phyloP scores from a whole-genome alignment of 2,888 invertebrate species.

The Nephrotoma guestfalica region DNA sequence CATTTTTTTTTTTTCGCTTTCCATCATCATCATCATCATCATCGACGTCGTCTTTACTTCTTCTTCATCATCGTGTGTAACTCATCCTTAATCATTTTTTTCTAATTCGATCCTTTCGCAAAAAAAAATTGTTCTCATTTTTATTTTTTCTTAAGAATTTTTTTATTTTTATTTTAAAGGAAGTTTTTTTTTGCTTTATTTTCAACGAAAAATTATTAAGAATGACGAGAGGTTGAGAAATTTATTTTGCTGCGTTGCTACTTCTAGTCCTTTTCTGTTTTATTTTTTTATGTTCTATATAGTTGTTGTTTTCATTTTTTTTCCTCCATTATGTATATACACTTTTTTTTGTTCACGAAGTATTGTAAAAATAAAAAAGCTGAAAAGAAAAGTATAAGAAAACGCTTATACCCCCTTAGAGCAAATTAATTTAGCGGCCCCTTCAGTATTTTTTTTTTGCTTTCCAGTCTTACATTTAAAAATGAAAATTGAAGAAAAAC shows the following conservation, averaged over 20 bases:
- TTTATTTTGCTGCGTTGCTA: slow-evolving; percentile 3
- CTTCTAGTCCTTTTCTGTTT: neutral
- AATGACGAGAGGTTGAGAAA: neutral
- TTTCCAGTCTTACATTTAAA: neutral
- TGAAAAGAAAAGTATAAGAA: slow-evolving; percentile 1
- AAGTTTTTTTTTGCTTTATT: neutral
- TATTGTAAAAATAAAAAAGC: neutral
- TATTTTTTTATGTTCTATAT: neutral
- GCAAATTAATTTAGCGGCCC: slow-evolving; percentile 4
- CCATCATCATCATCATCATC: neutral
- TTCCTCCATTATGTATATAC: neutral
- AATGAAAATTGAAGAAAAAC: neutral
- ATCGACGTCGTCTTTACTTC: neutral
- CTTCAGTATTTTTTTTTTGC: neutral
- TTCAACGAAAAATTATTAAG: neutral
- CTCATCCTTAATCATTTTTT: slow-evolving; percentile 1
- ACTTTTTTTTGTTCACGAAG: neutral
- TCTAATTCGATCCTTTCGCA: slow-evolving; percentile 4
- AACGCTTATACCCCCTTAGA: slow-evolving; percentile 3
- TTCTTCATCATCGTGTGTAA: neutral
- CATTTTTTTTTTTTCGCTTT: neutral
- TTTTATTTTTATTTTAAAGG: neutral
- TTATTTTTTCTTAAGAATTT: neutral
- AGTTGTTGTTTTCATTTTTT: slow-evolving; percentile 1
- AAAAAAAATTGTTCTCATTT: neutral